These are phyloP conservation scores for Spinus olivaceus DNA, from an alignment of 2,797 vertebrate genomes.

Conservation along the genomic window DNA sequence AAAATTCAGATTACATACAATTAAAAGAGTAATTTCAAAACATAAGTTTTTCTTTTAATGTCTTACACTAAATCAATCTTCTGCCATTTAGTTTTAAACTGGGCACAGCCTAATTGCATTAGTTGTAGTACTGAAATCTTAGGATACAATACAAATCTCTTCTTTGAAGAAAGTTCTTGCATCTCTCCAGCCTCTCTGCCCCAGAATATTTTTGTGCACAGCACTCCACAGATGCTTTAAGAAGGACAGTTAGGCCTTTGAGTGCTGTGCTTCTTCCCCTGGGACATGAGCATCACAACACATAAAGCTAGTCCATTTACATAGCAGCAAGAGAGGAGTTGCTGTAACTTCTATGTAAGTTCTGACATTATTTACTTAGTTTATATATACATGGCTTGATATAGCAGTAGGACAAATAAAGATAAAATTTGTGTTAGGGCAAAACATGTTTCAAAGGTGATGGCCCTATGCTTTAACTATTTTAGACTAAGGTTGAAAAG, in stretches of 20 bases:
- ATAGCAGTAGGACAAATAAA: not conserved
- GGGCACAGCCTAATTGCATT: not conserved
- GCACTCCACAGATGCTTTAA: not conserved
- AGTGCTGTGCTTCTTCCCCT: not conserved
- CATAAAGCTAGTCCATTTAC: not conserved
- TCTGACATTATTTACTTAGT: not conserved
- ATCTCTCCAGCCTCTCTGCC: not conserved
- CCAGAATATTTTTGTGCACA: not conserved
- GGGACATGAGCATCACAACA: not conserved
- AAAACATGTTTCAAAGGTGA: not conserved
- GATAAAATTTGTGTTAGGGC: not conserved
- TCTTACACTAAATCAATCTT: not conserved
- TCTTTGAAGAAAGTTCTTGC: not conserved
- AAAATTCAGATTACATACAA: not conserved
- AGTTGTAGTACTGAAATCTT: not conserved
- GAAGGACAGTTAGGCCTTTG: not conserved
- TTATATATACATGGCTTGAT: not conserved
- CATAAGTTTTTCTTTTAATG: not conserved
- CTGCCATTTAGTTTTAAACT: not conserved
- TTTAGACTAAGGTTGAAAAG: not conserved
- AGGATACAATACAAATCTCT: accelerated
- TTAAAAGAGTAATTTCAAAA: not conserved
- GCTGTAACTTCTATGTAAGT: not conserved
- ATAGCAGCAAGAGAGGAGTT: not conserved
- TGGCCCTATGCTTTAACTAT: not conserved